Conservation (phyloP, 2,888 invertebrate genomes). For the Antitype chi region DNA sequence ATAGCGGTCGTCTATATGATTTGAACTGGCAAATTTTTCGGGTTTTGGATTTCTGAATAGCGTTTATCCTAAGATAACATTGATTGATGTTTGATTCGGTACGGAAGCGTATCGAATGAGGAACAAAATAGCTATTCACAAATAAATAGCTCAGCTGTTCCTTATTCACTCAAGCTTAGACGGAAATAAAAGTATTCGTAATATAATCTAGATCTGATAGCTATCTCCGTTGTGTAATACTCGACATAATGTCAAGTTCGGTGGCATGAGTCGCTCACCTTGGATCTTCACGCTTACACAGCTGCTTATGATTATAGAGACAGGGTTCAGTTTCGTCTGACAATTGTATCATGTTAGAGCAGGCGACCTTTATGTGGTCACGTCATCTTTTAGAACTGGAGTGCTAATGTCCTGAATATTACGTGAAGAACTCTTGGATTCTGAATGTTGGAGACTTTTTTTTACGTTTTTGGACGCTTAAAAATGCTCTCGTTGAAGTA, state of each 20-base stretch:
- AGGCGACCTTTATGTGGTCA: constrained; percentile 51
- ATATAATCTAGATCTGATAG: constrained; percentile 44
- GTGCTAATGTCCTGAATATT: constrained; percentile 26
- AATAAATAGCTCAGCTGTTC: neutral
- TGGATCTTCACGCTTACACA: constrained; percentile 44
- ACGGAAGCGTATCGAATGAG: no score
- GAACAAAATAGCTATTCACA: no score
- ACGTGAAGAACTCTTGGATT: neutral
- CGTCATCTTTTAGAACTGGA: constrained; percentile 37
- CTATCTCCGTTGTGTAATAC: constrained; percentile 51
- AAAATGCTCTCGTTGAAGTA: neutral
- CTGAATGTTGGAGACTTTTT: neutral
- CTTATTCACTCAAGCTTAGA: neutral
- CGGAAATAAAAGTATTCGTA: neutral
- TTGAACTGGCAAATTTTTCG: no score
- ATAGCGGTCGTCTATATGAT: no score
- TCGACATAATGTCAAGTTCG: constrained; percentile 73
- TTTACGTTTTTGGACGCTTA: neutral
- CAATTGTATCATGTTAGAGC: constrained; percentile 14
- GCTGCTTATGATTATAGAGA: constrained; percentile 6
- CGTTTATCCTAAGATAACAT: no score
- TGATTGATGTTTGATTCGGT: no score
- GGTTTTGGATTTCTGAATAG: no score
- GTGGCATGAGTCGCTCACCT: constrained; percentile 63
- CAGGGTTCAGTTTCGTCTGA: constrained; percentile 35